Base-by-base conservation (phyloP, 2,888 invertebrate species). In the Microchrysa polita region DNA sequence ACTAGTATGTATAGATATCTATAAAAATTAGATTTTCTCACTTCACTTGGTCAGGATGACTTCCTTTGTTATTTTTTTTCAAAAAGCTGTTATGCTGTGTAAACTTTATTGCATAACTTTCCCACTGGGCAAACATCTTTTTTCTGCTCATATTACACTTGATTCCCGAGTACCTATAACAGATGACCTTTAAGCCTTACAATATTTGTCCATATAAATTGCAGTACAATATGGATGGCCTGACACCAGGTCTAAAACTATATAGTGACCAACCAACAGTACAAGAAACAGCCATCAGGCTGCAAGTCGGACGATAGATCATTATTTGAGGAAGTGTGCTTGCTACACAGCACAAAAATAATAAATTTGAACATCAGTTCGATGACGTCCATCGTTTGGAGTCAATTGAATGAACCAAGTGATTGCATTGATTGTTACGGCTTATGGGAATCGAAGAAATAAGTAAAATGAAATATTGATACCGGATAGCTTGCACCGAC, bases 351-450 rank as follows among this genome's bases (percentile, higher is more conserved):
- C 14, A n/a, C 7, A 22, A 16, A 12, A 74, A 67, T 74, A 74
- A 74, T 67, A 72, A 74, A 74, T 73, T 74, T 73, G 74, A 74
- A 74, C 67, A 74, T 72, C 67, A 67, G 40, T 44, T 7, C 60
- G 74, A 74, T 74, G 74, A 74, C 69, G 69, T 40, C 42, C 69
- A 69, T 40, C 18, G 69, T 23, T 34, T 57, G 57, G 20, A 75
- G 75, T 75, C 75, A 75, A 75, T 73, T 75, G 71, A 75, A 73
- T 73, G 65, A 72, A 67, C 71, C 73, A 73, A 73, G 73, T 75
- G 75, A 75, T 75, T 75, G 75, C 75, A 75, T 75, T 75, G 75
- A 75, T 75, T 75, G 75, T 71, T 73, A n/a, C n/a, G n/a, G n/a
- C n/a, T n/a, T n/a, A 65, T 73, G 75, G 72, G 75, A 75, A 75